Evolutionary conservation across 2,113 vertebrate genomes (phyloP).

Genomic region (Rhinichthys klamathensis): DNA sequence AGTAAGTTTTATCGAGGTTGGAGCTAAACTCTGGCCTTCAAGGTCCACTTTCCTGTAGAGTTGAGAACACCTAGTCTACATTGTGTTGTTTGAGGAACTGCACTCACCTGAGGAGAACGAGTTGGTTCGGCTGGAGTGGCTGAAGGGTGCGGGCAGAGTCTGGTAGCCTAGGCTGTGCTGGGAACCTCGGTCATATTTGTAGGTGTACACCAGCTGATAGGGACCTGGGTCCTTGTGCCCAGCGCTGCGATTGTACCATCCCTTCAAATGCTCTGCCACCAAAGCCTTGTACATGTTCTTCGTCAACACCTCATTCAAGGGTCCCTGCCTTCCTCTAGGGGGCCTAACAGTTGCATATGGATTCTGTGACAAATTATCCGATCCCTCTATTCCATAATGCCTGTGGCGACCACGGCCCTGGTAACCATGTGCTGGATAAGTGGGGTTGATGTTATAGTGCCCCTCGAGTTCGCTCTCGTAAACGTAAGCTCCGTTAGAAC

Average conservation of each 20-base stretch:
- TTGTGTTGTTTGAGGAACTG: neutral
- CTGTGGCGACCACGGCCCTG: constrained; percentile 85
- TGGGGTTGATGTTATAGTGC: constrained; percentile 93
- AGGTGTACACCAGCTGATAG: constrained; percentile 74
- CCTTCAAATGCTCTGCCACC: constrained; percentile 92
- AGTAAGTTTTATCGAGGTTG: no score
- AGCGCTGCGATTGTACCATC: constrained; percentile 94
- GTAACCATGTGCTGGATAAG: constrained; percentile 82
- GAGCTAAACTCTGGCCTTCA: no score
- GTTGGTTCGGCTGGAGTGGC: constrained; percentile 85
- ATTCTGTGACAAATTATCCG: constrained; percentile 84
- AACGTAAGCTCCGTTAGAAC: constrained; percentile 78
- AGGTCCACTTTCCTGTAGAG: no score
- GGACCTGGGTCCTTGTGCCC: constrained; percentile 75
- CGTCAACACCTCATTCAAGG: constrained; percentile 85
- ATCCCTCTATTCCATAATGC: constrained; percentile 82
- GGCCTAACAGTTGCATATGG: constrained; percentile 90
- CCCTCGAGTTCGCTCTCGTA: constrained; percentile 92
- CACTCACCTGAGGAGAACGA: constrained; percentile 83
- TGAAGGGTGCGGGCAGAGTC: constrained; percentile 88
- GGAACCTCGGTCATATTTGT: constrained; percentile 85
- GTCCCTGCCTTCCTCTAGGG: constrained; percentile 80
- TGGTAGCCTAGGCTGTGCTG: constrained; percentile 89
- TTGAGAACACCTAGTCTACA: neutral
- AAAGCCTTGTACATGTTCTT: constrained; percentile 96